A percentile compares a stretch with the other conserved stretches of the same genome.
These are phyloP conservation scores for Conops quadrifasciatus DNA, from an alignment of 2,888 invertebrate genomes.

Conservation along the genomic window DNA sequence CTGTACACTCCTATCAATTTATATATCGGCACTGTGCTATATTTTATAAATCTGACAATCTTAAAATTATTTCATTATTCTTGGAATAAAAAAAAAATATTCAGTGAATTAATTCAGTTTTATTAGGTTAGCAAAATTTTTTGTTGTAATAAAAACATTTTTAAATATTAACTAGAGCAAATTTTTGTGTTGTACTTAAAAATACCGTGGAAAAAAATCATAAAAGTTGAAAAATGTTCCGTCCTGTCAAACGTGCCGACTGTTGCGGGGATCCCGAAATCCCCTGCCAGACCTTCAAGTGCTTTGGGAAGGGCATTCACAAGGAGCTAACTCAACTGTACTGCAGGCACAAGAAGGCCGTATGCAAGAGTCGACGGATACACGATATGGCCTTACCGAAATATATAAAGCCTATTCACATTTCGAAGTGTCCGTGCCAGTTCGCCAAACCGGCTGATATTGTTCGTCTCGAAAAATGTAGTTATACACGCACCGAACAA, in stretches of 20 bases:
- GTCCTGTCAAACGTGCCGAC: conserved; percentile 43
- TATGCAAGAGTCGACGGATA: conserved; percentile 49
- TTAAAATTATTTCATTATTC: not conserved
- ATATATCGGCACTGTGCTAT: too few species aligned
- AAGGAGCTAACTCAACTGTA: conserved; percentile 46
- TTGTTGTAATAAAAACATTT: conserved; percentile 17
- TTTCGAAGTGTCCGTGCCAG: conserved; percentile 52
- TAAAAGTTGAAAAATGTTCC: conserved; percentile 19
- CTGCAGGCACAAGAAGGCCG: conserved; percentile 45
- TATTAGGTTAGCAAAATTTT: conserved; percentile 30
- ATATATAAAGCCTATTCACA: conserved; percentile 38
- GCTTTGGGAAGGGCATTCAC: conserved; percentile 48
- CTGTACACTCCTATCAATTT: too few species aligned
- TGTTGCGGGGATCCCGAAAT: conserved; percentile 49
- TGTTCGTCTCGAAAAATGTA: conserved; percentile 46
- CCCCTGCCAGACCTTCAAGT: conserved; percentile 48
- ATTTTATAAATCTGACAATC: too few species aligned
- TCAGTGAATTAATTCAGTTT: conserved; percentile 5
- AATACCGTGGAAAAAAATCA: conserved; percentile 27
- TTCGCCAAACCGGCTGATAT: conserved; percentile 53
- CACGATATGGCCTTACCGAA: conserved; percentile 49
- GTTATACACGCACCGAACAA: conserved; percentile 57
- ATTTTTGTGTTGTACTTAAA: not conserved
- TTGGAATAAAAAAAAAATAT: conserved; percentile 5
- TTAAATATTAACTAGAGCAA: conserved; percentile 13